These are phyloP conservation scores for Phyllotreta cruciferae DNA, from an alignment of 2,888 invertebrate species.

Conservation along the genomic window DNA sequence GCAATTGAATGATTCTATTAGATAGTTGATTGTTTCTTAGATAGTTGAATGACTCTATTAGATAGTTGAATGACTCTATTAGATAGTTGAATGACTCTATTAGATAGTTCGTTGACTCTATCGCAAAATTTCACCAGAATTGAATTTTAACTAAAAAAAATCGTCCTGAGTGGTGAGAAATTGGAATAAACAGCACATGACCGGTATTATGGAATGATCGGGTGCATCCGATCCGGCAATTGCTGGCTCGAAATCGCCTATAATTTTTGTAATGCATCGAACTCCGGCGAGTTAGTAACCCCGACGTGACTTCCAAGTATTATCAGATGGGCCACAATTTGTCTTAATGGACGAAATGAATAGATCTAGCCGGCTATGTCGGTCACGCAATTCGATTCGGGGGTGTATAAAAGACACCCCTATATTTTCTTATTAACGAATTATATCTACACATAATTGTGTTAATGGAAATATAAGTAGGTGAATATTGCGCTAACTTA, in stretches of 20 bases:
- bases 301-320: constrained; percentile 40
- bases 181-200: too few species aligned
- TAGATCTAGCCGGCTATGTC: constrained; percentile 35
- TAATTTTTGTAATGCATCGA: constrained; percentile 33
- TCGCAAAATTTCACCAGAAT: neutral
- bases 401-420: neutral
- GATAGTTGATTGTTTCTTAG: too few species aligned
- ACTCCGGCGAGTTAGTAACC: constrained; percentile 27
- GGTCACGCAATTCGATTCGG: constrained; percentile 30
- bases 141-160: neutral
- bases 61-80: too few species aligned
- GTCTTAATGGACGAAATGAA: constrained; percentile 39
- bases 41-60: too few species aligned
- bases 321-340: constrained; percentile 37
- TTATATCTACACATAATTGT: too few species aligned
- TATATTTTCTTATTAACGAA: too few species aligned
- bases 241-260: constrained; percentile 18
- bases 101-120: too few species aligned
- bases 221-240: constrained; percentile 8
- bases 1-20: too few species aligned
- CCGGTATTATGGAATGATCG: too few species aligned
- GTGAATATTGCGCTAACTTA: neutral
- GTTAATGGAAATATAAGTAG: neutral
- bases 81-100: too few species aligned
- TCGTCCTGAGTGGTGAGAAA: too few species aligned